Conservation (phyloP, 1,140 invertebrate genomes). For the Bicyclus anynana region DNA sequence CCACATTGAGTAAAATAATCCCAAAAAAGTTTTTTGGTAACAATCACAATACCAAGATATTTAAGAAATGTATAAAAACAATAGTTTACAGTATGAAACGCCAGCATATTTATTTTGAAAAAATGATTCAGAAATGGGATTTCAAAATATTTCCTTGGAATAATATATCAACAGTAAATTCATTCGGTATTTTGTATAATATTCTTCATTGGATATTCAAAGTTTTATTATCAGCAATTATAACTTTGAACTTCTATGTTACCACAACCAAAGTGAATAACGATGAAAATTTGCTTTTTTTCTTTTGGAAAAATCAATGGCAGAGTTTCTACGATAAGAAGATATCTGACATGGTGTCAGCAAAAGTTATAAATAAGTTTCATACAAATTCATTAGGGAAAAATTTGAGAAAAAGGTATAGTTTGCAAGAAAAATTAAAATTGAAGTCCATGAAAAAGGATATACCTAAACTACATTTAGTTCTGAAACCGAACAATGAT, state of each 20-base stretch:
- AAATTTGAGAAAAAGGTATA: slow-evolving; percentile 38
- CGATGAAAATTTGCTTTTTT: slow-evolving; percentile 70
- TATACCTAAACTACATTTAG: slow-evolving; percentile 63
- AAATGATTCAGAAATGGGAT: slow-evolving; percentile 55
- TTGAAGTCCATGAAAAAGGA: slow-evolving; percentile 47
- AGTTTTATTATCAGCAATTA: slow-evolving; percentile 58
- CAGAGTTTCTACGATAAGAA: slow-evolving; percentile 66
- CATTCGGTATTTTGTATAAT: slow-evolving; percentile 36
- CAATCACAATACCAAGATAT: slow-evolving; percentile 57
- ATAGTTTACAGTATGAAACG: slow-evolving; percentile 61
- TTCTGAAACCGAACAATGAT: slow-evolving; percentile 63
- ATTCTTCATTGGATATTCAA: slow-evolving; percentile 55
- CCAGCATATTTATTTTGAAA: slow-evolving; percentile 47
- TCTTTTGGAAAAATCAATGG: slow-evolving; percentile 67
- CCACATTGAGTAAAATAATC: slow-evolving; percentile 43
- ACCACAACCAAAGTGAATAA: slow-evolving; percentile 65
- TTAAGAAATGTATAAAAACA: slow-evolving; percentile 47
- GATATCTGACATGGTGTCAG: slow-evolving; percentile 45
- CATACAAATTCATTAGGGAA: slow-evolving; percentile 42
- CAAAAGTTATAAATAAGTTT: slow-evolving; percentile 46
- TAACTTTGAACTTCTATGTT: slow-evolving; percentile 68
- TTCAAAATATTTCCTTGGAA: slow-evolving; percentile 43
- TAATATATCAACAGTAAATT: slow-evolving; percentile 12
- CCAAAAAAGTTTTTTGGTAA: slow-evolving; percentile 53
- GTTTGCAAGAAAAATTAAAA: slow-evolving; percentile 31